A percentile compares a stretch with the other conserved stretches of the same genome.
Conservation (phyloP, 2,797 vertebrate genomes). For the Brachymystax lenok region DNA sequence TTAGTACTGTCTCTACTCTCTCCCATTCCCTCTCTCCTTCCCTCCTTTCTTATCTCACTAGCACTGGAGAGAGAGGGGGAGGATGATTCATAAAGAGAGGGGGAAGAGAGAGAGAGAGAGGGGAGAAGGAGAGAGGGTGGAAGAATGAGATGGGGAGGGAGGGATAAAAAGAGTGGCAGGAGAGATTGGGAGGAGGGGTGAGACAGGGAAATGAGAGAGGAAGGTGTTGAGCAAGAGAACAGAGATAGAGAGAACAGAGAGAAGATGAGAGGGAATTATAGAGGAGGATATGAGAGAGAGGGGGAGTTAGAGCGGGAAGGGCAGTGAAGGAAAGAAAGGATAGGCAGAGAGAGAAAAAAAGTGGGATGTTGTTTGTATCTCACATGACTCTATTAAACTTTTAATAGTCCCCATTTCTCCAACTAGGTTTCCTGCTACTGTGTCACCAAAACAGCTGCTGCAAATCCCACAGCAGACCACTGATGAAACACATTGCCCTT, state of each 20-base stretch:
- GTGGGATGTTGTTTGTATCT: slow-evolving; percentile 43
- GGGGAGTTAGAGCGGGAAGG: background rate
- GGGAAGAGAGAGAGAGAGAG: too few relatives aligned
- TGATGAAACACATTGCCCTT: background rate
- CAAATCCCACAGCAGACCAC: slow-evolving; percentile 12
- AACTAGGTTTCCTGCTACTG: slow-evolving; percentile 25
- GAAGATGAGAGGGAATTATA: background rate
- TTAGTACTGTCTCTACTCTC: slow-evolving; percentile 31
- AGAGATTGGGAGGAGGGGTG: background rate
- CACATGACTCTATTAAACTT: slow-evolving; percentile 54
- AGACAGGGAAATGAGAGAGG: background rate
- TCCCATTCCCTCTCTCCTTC: background rate
- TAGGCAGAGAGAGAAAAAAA: slow-evolving; percentile 37
- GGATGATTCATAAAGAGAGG: background rate
- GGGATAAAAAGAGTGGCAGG: slow-evolving; percentile 22
- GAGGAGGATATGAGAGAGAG: background rate
- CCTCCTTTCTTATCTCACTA: background rate
- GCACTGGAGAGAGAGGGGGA: background rate
- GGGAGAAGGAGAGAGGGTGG: background rate
- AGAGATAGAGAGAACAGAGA: background rate
- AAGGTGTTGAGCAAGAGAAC: background rate
- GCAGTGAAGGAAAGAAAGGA: background rate
- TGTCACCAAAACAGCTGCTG: slow-evolving; percentile 25
- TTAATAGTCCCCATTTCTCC: slow-evolving; percentile 50
- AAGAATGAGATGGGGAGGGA: slow-evolving; percentile 31